Percentiles rank a stretch among this genome's conserved stretches.
phyloP scores from a whole-genome alignment of 2,797 vertebrate genomes.

The Peromyscus aztecus region DNA sequence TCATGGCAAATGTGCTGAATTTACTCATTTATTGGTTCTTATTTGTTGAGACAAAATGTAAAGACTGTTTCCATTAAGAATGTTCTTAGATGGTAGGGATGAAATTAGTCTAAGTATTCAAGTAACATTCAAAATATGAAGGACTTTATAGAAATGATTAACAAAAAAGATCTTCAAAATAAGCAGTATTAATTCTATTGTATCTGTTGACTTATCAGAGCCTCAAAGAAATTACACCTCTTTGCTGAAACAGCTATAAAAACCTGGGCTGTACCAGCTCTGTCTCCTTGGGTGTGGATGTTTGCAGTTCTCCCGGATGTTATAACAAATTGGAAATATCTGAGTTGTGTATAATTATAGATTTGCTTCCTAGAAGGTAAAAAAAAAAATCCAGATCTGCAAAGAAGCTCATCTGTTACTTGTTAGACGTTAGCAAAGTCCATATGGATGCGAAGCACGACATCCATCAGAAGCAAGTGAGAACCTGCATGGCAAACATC shows the following conservation, averaged over 20 bases:
- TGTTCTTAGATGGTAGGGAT: neutral
- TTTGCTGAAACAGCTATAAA: slow-evolving; percentile 25
- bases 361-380: slow-evolving; percentile 77
- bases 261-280: neutral
- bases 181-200: neutral
- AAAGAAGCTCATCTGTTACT: slow-evolving; percentile 75
- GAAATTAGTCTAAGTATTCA: neutral
- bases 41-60: neutral
- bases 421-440: slow-evolving; percentile 68
- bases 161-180: neutral
- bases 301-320: neutral
- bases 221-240: neutral
- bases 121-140: neutral
- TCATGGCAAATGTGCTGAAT: neutral
- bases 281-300: rapidly evolving
- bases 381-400: slow-evolving; percentile 73
- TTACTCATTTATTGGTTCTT: neutral
- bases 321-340: neutral
- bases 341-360: slow-evolving; percentile 69
- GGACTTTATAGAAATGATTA: neutral
- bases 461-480: slow-evolving; percentile 12
- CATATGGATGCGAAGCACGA: slow-evolving; percentile 64
- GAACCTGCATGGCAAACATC: slow-evolving; percentile 33
- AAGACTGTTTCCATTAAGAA: neutral
- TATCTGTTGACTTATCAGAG: neutral